Base-by-base conservation (phyloP, 2,888 invertebrate genomes). In the Archips xylosteana region DNA sequence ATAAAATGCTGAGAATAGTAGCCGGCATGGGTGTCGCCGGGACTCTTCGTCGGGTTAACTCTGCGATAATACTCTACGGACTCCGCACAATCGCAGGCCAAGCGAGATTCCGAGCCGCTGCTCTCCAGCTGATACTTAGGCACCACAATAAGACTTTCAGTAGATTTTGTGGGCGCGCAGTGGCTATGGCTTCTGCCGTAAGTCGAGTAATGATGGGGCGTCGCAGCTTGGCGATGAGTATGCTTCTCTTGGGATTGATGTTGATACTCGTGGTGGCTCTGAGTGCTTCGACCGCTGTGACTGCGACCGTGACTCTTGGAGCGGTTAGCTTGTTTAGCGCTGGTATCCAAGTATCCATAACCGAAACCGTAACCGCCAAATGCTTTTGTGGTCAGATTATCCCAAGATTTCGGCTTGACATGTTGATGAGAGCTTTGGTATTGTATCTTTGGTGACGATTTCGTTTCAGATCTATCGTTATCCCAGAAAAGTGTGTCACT, bases 401-500 rank as follows among this genome's bases (percentile, higher is more conserved):
- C 98, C 98, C 98, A 98, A 0, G 98, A 98, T 86, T 98, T 98
- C 0, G 98, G 98, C 83, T 98, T 98, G 0, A 86, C 89, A 70
- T 94, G 90, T 77, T 91, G 92, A 75, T 94, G 90, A 36, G 92
- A 85, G 75, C 88, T 92, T 78, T 94, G 94, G 68, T 94, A 94
- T 78, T 94, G 94, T 75, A 94, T 92, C 88, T 91, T 94, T 76
- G 95, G 90, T 75, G 92, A 85, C 76, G 94, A 82, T 78, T 93
- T 84, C 79, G 92, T 78, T 82, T 95, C 94, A 9, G 89, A 84
- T 2, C 92, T 86, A 68, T 93, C 94, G 74, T 91, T 95, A 82
- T 98, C 97, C 97, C 98, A 98, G 84, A 97, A 98, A 0, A 98
- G 94, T 1, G 98, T 98, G 81, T 98, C 98, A 8, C 97, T 98